Evolutionary conservation across 2,113 vertebrate genomes (phyloP).

Genomic region (Pyrgilauda ruficollis): DNA sequence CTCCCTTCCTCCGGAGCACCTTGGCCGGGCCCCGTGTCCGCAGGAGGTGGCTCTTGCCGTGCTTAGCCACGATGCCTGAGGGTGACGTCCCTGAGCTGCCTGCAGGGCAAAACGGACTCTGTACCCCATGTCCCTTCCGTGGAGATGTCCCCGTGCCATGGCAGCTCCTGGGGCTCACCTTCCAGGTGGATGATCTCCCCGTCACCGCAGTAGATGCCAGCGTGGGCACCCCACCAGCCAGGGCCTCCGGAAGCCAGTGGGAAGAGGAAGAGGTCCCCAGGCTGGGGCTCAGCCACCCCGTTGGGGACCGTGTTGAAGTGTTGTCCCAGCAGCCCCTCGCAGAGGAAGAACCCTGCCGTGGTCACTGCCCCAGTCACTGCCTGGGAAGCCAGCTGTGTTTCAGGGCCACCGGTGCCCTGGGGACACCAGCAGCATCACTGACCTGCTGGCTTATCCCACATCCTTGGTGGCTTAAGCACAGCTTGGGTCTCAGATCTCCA

Average conservation of each 20-base stretch:
- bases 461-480: background rate
- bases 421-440: background rate
- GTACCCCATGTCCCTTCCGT: fast-evolving
- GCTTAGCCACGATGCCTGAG: background rate
- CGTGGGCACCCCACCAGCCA: background rate
- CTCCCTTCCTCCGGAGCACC: slow-evolving; percentile 28
- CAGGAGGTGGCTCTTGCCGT: slow-evolving; percentile 14
- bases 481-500: background rate
- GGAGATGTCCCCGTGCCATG: fast-evolving
- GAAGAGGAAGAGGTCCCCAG: slow-evolving; percentile 53
- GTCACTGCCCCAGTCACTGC: background rate
- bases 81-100: background rate
- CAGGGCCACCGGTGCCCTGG: background rate
- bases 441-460: background rate
- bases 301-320: background rate
- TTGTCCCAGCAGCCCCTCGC: slow-evolving; percentile 7
- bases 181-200: slow-evolving; percentile 64
- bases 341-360: background rate
- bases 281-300: background rate
- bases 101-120: fast-evolving
- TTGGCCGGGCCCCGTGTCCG: background rate
- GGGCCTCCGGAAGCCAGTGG: background rate
- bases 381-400: background rate
- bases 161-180: background rate
- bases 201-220: background rate